Evolutionary conservation across 2,113 vertebrate species (phyloP), one percentile per base, ranked within the genome.

Genomic region (Hippocampus barbouri): DNA sequence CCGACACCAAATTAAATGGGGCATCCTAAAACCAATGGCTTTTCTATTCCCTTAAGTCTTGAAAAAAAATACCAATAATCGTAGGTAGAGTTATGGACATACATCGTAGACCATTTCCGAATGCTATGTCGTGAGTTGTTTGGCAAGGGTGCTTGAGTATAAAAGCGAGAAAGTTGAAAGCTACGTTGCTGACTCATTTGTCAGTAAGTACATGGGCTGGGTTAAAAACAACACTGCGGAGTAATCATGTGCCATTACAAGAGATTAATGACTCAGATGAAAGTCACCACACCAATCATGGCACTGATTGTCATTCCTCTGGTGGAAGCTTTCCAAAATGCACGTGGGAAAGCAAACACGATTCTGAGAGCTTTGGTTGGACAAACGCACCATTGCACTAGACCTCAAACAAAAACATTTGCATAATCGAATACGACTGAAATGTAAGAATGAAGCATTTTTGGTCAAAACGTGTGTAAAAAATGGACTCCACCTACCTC

Each of bases 221-320:
- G 59, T 61, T 61, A 61, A 61, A 61, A 38, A 61, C 5, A 61
- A 61, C 14, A 61, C 4, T 18, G 30, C 5, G 7, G 59, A 8
- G 27, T 16, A 61, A 61, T 61, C 27, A 34, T 61, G 27, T 8
- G 27, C 59, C 27, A 61, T 34, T 61, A 61, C 27, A 18, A 61
- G 15, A 61, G 59, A 61, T 61, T 30, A 38, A 61, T 34, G 59
- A 61, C 18, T 20, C 59, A 61, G 59, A 61, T 61, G 27, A 61
- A 20, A 61, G 27, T 16, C 27, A 18, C 6, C 15, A 18, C 59
- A 34, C 59, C 27, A 38, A 61, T 61, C 59, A 61, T 3, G 7
- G 27, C 59, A 1, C 59, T 34, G 59, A 61, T 61, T 34, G 59
- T 61, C 27, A 61, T 38, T 61, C 59, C 59, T 38, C 6, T 7